Conservation (phyloP, 2,888 invertebrate species). For the Amblyteles armatorius region DNA sequence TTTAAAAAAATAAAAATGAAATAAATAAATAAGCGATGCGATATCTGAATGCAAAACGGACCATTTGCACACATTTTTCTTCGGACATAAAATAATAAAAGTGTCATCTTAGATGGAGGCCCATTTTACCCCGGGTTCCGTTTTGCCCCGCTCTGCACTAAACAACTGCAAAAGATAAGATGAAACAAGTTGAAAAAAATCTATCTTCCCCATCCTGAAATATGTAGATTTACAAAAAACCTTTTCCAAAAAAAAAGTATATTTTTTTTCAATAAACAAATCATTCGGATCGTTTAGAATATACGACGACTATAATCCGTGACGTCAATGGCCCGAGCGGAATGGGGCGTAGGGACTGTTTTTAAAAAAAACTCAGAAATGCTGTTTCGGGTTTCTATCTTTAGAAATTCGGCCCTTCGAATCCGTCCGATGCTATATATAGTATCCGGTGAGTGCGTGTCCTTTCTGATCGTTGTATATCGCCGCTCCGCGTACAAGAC, state of each 20-base stretch:
- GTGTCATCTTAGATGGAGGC: too few relatives aligned
- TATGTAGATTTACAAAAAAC: not conserved
- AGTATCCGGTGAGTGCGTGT: constrained; percentile 70
- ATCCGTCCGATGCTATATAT: constrained; percentile 77
- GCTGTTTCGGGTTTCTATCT: constrained; percentile 42
- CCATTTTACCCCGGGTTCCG: too few relatives aligned
- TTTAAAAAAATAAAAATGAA: not conserved
- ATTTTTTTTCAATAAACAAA: not conserved
- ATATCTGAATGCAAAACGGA: too few relatives aligned
- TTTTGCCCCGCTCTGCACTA: too few relatives aligned
- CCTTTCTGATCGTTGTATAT: constrained; percentile 64
- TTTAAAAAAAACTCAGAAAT: constrained; percentile 44
- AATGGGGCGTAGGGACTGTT: constrained; percentile 31
- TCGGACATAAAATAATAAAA: too few relatives aligned
- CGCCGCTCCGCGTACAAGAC: constrained; percentile 7
- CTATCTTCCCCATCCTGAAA: not conserved
- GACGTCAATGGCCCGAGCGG: constrained; percentile 13
- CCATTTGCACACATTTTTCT: too few relatives aligned
- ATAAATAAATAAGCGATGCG: not conserved
- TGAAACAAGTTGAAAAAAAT: too few relatives aligned
- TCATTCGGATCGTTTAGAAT: not conserved
- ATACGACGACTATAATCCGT: not conserved
- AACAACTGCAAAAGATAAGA: too few relatives aligned
- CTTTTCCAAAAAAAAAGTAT: too few relatives aligned
- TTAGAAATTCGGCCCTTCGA: constrained; percentile 58